These are phyloP conservation scores for Pegoplata infirma DNA, from an alignment of 2,888 invertebrate genomes.

Conservation along the genomic window DNA sequence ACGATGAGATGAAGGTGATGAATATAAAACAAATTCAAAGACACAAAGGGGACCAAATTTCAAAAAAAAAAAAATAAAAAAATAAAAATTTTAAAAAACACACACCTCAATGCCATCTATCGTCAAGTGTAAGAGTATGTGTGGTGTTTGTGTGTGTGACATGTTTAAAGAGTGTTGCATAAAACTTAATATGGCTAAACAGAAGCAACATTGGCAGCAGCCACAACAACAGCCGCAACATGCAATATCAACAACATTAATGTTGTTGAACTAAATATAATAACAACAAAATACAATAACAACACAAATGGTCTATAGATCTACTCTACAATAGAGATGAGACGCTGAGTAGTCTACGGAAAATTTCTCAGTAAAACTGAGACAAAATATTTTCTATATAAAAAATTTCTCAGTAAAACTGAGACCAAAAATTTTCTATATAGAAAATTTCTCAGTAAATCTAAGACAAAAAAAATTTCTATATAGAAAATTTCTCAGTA, in stretches of 20 bases:
- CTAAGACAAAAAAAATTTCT: too few species aligned
- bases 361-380: too few species aligned
- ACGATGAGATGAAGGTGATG: neutral
- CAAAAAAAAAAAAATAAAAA: neutral
- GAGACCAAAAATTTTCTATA: too few species aligned
- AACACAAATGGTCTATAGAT: neutral
- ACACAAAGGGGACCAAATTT: neutral
- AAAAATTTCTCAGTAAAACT: too few species aligned
- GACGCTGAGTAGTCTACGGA: too few species aligned
- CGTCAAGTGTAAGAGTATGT: neutral
- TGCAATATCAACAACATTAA: neutral
- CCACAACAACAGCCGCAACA: neutral
- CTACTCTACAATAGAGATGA: neutral
- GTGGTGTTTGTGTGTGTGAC: neutral
- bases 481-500: too few species aligned
- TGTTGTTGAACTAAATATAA: neutral
- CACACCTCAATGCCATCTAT: neutral
- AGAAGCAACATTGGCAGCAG: constrained; percentile 12
- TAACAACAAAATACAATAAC: neutral
- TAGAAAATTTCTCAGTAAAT: too few species aligned
- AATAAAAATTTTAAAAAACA: neutral
- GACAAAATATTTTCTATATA: too few species aligned
- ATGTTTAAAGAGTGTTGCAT: neutral
- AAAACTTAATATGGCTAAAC: constrained; percentile 1
- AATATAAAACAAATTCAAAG: neutral